Base-by-base conservation (phyloP, 2,888 invertebrate genomes). In the Synanthedon myopaeformis region DNA sequence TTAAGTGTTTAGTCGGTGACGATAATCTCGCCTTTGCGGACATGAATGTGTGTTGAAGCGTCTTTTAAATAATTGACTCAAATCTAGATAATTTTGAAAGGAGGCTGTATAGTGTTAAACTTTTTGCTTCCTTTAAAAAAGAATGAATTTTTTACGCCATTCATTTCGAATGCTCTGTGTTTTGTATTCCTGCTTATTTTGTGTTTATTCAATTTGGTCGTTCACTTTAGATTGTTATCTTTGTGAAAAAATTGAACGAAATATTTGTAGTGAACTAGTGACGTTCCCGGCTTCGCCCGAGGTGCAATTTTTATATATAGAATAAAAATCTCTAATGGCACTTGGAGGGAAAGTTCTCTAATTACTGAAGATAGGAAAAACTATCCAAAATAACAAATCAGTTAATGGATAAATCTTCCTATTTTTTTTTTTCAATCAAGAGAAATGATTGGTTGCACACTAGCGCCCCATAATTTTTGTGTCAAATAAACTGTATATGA, bases 1-100 rank as follows among this genome's bases (percentile, higher is more conserved):
- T 56, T 23, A 56, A 63, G 73, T 76, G 74, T 76, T 71, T 62
- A 70, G 55, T 62, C 65, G 69, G 82, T 74, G 82, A 76, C 74
- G 70, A 81, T 69, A 79, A 74, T 80, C 79, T 73, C 82, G 76
- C 82, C 79, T 74, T 62, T 54, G 56, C 58, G 58, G 55, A 53
- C 54, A 17, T 14, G 45, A 14, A 45, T 45, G 12, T 45, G 4
- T 13, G 14, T 13, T 45, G 45, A 45, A 45, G 45, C 14, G 45
- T 45, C 14, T 45, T 45, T 45, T 13, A 45, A 45, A 45, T 45
- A 45, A 13, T 14, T 45, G 45, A 45, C 14, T 45, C 14, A 13
- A 45, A 13, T 45, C n/a, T 14, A 13, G 45, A 45, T 14, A 45
- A 45, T 45, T 35, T 35, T 35, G 35, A 35, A 35, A 35, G 10